Percentiles rank a stretch among this genome's conserved stretches.
These are phyloP conservation scores for Urechis unicinctus DNA, from an alignment of 2,888 invertebrate genomes.

Conservation along the genomic window DNA sequence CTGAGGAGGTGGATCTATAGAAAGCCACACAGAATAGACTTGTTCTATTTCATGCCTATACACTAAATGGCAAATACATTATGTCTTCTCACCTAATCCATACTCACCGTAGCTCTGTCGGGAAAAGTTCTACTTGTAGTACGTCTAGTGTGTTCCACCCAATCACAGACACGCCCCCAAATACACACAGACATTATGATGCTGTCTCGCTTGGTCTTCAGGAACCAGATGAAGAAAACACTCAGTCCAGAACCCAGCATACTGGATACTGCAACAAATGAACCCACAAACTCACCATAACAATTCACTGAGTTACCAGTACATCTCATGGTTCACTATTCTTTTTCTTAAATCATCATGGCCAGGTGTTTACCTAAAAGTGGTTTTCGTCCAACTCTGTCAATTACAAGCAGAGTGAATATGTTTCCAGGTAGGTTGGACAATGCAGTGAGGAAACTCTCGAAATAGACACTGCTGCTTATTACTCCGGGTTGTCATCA, in stretches of 20 bases:
- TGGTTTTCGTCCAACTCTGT: slow-evolving; percentile 41
- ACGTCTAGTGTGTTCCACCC: slow-evolving; percentile 72
- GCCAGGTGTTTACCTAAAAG: slow-evolving; percentile 34
- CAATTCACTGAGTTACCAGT: neutral
- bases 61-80: no score
- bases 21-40: slow-evolving; percentile 17
- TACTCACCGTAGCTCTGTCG: slow-evolving; percentile 74
- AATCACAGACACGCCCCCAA: slow-evolving; percentile 49
- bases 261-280: slow-evolving; percentile 31
- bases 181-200: slow-evolving; percentile 46
- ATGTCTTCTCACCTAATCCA: neutral
- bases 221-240: slow-evolving; percentile 44
- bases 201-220: slow-evolving; percentile 33
- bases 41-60: no score
- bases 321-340: neutral
- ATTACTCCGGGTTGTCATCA: neutral
- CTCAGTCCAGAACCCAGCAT: slow-evolving; percentile 43
- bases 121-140: slow-evolving; percentile 86
- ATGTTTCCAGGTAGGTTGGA: slow-evolving; percentile 49
- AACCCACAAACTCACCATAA: no score
- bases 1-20: slow-evolving; percentile 79
- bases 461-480: slow-evolving; percentile 28
- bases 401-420: slow-evolving; percentile 43
- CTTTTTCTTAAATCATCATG: no score
- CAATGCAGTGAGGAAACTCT: slow-evolving; percentile 42